These are phyloP conservation scores for Kryptopterus vitreolus DNA, from an alignment of 2,797 vertebrate genomes.

Conservation along the genomic window DNA sequence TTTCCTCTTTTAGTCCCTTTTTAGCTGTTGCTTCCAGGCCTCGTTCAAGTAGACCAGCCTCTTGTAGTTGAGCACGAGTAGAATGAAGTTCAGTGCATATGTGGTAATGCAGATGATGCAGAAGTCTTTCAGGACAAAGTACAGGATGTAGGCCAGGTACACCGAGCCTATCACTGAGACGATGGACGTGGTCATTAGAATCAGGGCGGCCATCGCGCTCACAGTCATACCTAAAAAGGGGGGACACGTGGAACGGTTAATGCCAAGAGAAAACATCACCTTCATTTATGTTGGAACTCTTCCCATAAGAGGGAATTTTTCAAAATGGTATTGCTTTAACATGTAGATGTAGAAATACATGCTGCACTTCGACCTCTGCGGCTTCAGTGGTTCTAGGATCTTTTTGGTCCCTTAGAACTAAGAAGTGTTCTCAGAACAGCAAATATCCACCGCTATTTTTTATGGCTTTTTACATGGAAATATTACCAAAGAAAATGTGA, in stretches of 20 bases:
- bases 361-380: no score
- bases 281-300: not conserved
- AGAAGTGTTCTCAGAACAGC: no score
- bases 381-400: no score
- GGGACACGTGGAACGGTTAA: slow-evolving; percentile 51
- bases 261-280: slow-evolving; percentile 26
- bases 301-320: not conserved
- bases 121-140: slow-evolving; percentile 99
- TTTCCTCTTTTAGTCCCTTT: slow-evolving; percentile 90
- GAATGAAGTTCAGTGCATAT: slow-evolving; percentile 97
- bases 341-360: no score
- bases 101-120: slow-evolving; percentile 95
- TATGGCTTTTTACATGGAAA: no score
- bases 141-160: slow-evolving; percentile 98
- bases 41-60: slow-evolving; percentile 99
- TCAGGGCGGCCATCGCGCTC: slow-evolving; percentile 94
- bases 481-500: no score
- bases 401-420: no score
- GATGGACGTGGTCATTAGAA: slow-evolving; percentile 98
- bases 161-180: slow-evolving; percentile 92
- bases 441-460: no score
- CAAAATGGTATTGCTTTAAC: no score
- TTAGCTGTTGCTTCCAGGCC: slow-evolving; percentile 97
- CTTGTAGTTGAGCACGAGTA: slow-evolving; percentile 99
- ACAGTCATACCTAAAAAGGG: slow-evolving; percentile 87